Base-by-base conservation (phyloP, 2,888 invertebrate species). In the Caenorhabditis sp. region DNA sequence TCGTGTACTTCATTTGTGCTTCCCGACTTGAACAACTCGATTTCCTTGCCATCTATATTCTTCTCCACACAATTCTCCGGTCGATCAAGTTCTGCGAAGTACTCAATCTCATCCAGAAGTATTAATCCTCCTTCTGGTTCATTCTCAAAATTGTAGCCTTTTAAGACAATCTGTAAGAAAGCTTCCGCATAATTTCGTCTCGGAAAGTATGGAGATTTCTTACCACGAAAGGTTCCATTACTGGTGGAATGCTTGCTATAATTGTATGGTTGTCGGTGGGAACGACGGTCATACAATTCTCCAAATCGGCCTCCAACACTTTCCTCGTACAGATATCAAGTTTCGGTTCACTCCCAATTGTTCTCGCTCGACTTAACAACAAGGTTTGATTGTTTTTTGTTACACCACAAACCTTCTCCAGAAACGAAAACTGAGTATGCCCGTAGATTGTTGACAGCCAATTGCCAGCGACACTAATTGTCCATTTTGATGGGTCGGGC, bases 81-180 rank as follows among this genome's bases (percentile, higher is more conserved):
- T 16, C 82, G 74, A 41, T 87, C 87, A 12, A 89, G 54, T 51
- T 86, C 85, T 4, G 88, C 87, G 70, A 86, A 87, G 72, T 89
- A 89, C 51, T 88, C 86, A 56, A 89, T 88, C 70, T 82, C 80
- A 54, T 88, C 89, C 14, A 89, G 54, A 16, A 89, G 59, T 79
- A 89, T 87, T 35, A 89, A 49, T 2, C 89, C 89, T 16, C 89
- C 89, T 83, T 89, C 89, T 10, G 89, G 89, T 59, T 85, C 85
- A 59, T 89, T 89, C 63, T 87, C 85, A 68, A 89, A 89, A 47
- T 86, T 88, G 54, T 87, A 87, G 0, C 89, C 89, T 22, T 86
- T 81, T 44, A 89, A 82, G 31, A 88, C 88, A 69, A 89, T 86
- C 89, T 89, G 64, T 31, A 79, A 44, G 6, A 38, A 38, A 5